A percentile compares a stretch with the other conserved stretches of the same genome.
These are phyloP conservation scores for Botrylloides violaceus DNA, from an alignment of 23 tunicate species.

Conservation along the genomic window DNA sequence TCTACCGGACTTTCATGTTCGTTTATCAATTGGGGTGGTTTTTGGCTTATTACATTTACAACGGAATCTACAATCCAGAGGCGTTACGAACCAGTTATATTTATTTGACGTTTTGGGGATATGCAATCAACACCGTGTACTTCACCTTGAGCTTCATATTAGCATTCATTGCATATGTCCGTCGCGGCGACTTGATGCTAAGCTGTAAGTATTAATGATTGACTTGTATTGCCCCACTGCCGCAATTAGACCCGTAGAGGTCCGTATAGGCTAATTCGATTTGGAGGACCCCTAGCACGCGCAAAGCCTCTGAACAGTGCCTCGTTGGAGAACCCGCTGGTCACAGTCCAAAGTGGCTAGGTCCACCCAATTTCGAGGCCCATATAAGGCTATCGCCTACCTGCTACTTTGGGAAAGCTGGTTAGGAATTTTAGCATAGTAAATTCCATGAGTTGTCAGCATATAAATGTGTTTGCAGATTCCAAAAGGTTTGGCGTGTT, in stretches of 20 bases:
- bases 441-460: no score
- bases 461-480: not conserved
- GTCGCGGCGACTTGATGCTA: not conserved
- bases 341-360: no score
- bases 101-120: not conserved
- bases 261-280: no score
- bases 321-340: no score
- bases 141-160: not conserved
- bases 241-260: no score
- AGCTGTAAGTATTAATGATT: not conserved
- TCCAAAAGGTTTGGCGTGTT: not conserved
- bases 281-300: no score
- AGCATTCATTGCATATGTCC: not conserved
- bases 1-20: not conserved
- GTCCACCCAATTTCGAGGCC: no score
- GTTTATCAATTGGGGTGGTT: not conserved
- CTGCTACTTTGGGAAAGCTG: no score
- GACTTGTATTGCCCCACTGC: no score
- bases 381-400: no score
- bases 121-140: not conserved
- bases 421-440: no score
- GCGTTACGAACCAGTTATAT: not conserved
- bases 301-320: no score
- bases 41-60: not conserved
- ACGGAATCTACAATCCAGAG: not conserved